Percentiles rank a stretch among this genome's conserved stretches.
Evolutionary conservation across 2,888 invertebrate genomes (phyloP).

Genomic region (Dexiosoma caninum): DNA sequence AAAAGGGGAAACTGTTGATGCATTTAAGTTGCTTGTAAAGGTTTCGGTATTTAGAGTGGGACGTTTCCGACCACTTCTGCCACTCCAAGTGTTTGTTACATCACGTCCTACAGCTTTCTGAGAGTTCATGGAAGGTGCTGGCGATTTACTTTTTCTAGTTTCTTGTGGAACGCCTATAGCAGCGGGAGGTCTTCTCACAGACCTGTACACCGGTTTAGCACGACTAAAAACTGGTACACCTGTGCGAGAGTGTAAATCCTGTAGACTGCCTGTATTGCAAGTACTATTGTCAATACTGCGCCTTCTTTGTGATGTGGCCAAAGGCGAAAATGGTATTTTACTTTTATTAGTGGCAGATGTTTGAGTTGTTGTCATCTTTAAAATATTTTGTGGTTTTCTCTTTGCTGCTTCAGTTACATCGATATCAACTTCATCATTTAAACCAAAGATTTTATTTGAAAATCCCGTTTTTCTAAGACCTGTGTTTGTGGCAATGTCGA

Average conservation of each 20-base stretch:
- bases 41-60: constrained; percentile 82
- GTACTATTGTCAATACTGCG: constrained; percentile 75
- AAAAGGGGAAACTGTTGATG: constrained; percentile 72
- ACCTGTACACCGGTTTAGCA: constrained; percentile 76
- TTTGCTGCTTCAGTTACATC: constrained; percentile 34
- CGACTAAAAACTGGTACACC: constrained; percentile 72
- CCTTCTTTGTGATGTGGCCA: constrained; percentile 71
- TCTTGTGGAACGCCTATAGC: constrained; percentile 63
- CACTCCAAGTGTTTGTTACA: constrained; percentile 87
- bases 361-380: not conserved
- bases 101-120: constrained; percentile 76
- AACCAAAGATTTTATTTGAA: constrained; percentile 81
- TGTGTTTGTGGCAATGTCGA: constrained; percentile 83
- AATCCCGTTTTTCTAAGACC: constrained; percentile 86
- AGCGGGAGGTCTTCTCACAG: constrained; percentile 76
- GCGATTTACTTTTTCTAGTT: constrained; percentile 55
- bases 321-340: constrained; percentile 77
- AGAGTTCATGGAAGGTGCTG: constrained; percentile 39
- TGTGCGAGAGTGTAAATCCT: constrained; percentile 71
- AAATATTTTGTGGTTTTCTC: not conserved
- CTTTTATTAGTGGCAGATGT: constrained; percentile 71
- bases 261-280: constrained; percentile 72
- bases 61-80: constrained; percentile 79
- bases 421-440: constrained; percentile 71
- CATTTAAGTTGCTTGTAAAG: constrained; percentile 77